Evolutionary conservation across 2,888 invertebrate genomes (phyloP).

Genomic region (Hirudinaria manillensis): DNA sequence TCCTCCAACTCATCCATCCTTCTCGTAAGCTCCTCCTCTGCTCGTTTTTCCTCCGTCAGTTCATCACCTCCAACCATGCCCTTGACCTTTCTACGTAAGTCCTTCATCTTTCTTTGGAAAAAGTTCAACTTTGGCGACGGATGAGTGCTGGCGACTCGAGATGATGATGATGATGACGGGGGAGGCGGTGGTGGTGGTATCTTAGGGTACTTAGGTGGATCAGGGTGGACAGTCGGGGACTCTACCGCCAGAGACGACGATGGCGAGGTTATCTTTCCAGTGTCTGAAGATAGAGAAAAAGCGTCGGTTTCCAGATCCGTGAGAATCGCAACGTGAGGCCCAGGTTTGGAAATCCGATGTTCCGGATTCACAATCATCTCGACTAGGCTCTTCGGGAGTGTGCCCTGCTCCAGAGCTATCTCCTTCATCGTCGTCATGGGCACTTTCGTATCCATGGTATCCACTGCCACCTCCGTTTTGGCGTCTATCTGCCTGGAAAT

Average conservation of each 20-base stretch:
- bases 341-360: too few relatives aligned
- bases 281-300: too few relatives aligned
- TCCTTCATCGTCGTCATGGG: slow-evolving; percentile 7
- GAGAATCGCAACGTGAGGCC: too few relatives aligned
- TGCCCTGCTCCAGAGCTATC: slow-evolving; percentile 6
- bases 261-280: too few relatives aligned
- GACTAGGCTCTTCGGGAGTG: not conserved
- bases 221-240: too few relatives aligned
- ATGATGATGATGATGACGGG: too few relatives aligned
- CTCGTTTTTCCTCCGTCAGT: not conserved
- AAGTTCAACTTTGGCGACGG: too few relatives aligned
- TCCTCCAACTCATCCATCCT: not conserved
- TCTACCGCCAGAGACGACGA: too few relatives aligned
- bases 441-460: not conserved
- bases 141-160: too few relatives aligned
- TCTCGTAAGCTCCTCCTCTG: not conserved
- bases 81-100: not conserved
- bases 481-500: not conserved
- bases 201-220: too few relatives aligned
- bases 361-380: not conserved
- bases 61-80: not conserved
- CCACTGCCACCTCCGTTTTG: not conserved
- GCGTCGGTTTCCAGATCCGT: not conserved
- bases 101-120: too few relatives aligned
- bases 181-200: too few relatives aligned